These are phyloP conservation scores for Bathynomus jamesi DNA, from an alignment of 1,140 invertebrate species.

Conservation along the genomic window DNA sequence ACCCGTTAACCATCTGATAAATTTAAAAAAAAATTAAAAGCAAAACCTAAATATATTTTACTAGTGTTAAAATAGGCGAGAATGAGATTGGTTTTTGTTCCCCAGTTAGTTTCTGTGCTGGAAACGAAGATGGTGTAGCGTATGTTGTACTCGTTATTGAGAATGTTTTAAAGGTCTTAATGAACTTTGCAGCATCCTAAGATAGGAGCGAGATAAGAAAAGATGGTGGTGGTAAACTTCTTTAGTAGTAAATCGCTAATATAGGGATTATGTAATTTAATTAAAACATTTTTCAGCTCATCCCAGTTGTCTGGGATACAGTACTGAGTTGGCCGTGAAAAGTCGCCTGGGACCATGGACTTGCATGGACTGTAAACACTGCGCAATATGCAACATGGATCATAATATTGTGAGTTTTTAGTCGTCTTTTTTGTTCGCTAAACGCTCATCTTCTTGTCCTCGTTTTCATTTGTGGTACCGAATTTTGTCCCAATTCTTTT, in stretches of 20 bases:
- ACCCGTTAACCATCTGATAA: not conserved
- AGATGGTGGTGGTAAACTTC: too few species aligned
- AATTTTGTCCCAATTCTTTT: too few species aligned
- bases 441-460: too few species aligned
- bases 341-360: constrained; percentile 45
- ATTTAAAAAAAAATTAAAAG: not conserved
- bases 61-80: not conserved
- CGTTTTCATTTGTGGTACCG: too few species aligned
- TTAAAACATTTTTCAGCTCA: constrained; percentile 43
- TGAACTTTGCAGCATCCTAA: too few species aligned
- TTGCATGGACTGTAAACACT: constrained; percentile 48
- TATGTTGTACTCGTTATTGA: too few species aligned
- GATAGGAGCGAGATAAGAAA: too few species aligned
- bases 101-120: too few species aligned
- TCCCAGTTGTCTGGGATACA: constrained; percentile 48
- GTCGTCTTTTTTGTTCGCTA: not conserved
- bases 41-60: not conserved
- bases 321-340: constrained; percentile 41
- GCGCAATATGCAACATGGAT: constrained; percentile 42
- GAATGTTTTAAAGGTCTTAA: too few species aligned
- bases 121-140: too few species aligned
- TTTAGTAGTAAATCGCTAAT: not conserved
- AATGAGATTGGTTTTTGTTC: too few species aligned
- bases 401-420: constrained; percentile 31
- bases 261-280: too few species aligned